phyloP scores from a whole-genome alignment of 2,797 vertebrate species.

The Eulemur rubriventer region DNA sequence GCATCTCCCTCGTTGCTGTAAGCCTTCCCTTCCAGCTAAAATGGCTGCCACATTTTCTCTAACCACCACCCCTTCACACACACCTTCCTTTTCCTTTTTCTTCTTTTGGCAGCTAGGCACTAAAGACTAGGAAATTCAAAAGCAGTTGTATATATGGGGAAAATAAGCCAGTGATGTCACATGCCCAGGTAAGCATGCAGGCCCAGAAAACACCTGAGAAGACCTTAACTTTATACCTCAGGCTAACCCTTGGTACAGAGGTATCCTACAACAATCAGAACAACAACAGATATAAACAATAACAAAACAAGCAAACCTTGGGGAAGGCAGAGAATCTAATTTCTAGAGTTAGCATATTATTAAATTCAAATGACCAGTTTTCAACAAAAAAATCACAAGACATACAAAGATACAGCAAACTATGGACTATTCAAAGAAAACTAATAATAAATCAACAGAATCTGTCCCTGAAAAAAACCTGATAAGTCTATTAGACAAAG shows the following conservation, averaged over 20 bases:
- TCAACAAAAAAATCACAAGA: background rate
- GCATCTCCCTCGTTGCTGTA: too few relatives aligned
- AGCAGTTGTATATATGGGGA: background rate
- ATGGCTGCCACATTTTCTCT: background rate
- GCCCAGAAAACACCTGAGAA: background rate
- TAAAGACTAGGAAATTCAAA: background rate
- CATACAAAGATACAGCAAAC: background rate
- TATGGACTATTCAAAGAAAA: background rate
- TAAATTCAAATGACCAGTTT: background rate
- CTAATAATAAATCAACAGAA: background rate
- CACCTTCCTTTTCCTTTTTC: background rate
- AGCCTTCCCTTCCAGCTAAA: background rate
- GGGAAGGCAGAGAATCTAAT: background rate
- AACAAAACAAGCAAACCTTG: background rate
- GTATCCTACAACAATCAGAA: background rate
- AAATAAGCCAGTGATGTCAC: background rate
- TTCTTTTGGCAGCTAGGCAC: background rate
- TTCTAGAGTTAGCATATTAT: background rate
- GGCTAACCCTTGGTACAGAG: background rate
- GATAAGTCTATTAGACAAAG: background rate
- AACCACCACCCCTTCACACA: too few relatives aligned
- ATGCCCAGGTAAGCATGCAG: background rate
- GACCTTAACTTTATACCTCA: background rate
- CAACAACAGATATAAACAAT: background rate
- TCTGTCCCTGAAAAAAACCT: background rate